Base-by-base conservation (phyloP, 1,140 invertebrate species). In the Bombus waltoni region DNA sequence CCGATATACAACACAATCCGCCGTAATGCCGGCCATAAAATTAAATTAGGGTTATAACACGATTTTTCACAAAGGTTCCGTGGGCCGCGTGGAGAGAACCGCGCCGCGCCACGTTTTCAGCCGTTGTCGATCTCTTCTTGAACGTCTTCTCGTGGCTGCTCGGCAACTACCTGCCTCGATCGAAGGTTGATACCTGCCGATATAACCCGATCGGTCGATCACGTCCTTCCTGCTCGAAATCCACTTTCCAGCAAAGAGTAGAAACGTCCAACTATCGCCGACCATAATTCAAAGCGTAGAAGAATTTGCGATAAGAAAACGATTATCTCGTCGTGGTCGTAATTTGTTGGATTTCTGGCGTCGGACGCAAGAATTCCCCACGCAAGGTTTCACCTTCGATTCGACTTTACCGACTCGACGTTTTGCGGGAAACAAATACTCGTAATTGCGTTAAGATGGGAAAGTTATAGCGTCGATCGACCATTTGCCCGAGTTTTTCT, bases 41-140 rank as follows among this genome's bases (percentile, higher is more conserved):
- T 95, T 95, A 95, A 95, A 95, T 95, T 95, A 95, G 94, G 94
- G 94, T 95, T 95, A 95, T 95, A 95, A 95, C 94, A 93, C 94
- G 93, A 95, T 95, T 95, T 95, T 95, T 95, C 94, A 94, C 93
- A 94, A 94, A 95, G 94, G 93, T 92, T 92, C 90, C 88, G 88
- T 89, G 91, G 87, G 86, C 81, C 81, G 88, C 65, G 78, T 53
- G 65, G 74, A 47, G 28, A 62, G 59, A 53, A 4, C 59, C 59
- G 32, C 5, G 47, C 66, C 47, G 75, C 47, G 62, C 22, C 42
- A 85, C 89, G 87, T 92, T 92, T 91, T 88, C 91, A 92, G 92
- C 91, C 87, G 90, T 90, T 85, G 90, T 89, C 85, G 84, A 74
- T 83, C 82, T 71, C 76, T 40, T 65, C 38, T 76, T n/a, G n/a